Evolutionary conservation across 2,888 invertebrate genomes (phyloP), one percentile per base, ranked within the genome.

Genomic region (Sphaerophoria taeniata): DNA sequence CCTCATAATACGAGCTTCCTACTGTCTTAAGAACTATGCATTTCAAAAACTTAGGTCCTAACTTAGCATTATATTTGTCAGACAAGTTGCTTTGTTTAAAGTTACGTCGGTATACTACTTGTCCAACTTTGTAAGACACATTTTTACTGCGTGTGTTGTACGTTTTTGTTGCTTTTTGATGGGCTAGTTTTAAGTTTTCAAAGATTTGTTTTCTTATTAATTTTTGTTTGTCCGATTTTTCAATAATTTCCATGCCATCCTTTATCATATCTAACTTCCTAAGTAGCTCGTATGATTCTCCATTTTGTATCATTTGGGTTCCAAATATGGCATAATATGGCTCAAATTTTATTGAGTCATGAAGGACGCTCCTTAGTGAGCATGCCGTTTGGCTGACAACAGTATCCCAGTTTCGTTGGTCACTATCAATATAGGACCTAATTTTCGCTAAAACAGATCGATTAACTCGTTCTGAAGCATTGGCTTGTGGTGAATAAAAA

Each of bases 401-500:
- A 0, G 11, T 6, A 12, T 45, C 43, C 43, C 43, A 45, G 12
- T 45, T 47, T 4, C 47, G 39, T 39, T 39, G 39, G 9, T 39
- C 39, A 39, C 39, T 39, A 39, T 39, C 39, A 3, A 39, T 39
- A 39, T 49, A 49, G 5, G 47, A 49, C 47, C 47, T 6, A 49
- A 49, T 49, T 49, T 49, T 49, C n/a, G 47, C 6, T 6, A 49
- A 14, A 2, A 49, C 47, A n/a, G 47, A 49, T 2, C 47, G 4
- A 7, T 49, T 16, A 0, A 49, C n/a, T 16, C 47, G 47, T 11
- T 51, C 51, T 3, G 24, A 51, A 24, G 24, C 89, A 72, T 91
- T 90, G 1, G 83, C 79, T 84, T 91, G 90, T 0, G 90, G 89
- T 16, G 89, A 88, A 74, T 90, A 90, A 11, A 72, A 55, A 0